A percentile compares a stretch with the other conserved stretches of the same genome.
Evolutionary conservation across 2,797 vertebrate species (phyloP).

Genomic region (Heterohyrax brucei): DNA sequence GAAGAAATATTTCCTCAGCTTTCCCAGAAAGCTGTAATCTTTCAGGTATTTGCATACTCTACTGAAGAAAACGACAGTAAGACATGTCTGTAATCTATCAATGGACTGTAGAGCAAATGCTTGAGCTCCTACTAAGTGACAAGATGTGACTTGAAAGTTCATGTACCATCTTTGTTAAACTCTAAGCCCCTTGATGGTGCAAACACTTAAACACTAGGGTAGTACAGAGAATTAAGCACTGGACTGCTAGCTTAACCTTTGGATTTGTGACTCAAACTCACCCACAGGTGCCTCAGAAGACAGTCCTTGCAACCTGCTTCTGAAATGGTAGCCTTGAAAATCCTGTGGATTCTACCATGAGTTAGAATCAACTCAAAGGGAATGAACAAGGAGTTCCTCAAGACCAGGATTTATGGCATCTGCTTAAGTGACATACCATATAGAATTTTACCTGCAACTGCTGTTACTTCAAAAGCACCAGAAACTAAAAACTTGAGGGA

Average conservation of each 20-base stretch:
- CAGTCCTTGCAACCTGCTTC: background rate
- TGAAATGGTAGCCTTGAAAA: background rate
- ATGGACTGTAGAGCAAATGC: constrained; percentile 11
- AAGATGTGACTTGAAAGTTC: background rate
- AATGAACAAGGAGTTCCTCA: constrained; percentile 16
- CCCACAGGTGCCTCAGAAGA: background rate
- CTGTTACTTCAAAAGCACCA: constrained; percentile 72
- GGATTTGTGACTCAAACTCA: no score
- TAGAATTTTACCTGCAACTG: constrained; percentile 70
- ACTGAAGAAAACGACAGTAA: constrained; percentile 30
- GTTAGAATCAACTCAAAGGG: background rate
- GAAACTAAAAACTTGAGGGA: constrained; percentile 34
- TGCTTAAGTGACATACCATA: constrained; percentile 60
- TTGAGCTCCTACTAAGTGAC: background rate
- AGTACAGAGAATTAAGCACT: background rate
- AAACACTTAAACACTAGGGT: background rate
- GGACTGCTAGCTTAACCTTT: background rate
- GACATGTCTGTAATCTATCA: constrained; percentile 47
- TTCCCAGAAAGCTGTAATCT: constrained; percentile 58
- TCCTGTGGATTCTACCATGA: background rate
- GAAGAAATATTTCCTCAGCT: constrained; percentile 68
- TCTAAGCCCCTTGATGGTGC: background rate
- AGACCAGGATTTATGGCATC: constrained; percentile 57
- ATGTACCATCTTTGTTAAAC: background rate
- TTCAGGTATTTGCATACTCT: constrained; percentile 60